Percentiles rank a stretch among this genome's conserved stretches.
Evolutionary conservation across 2,113 vertebrate species (phyloP).

Genomic region (Cephalopholis sonnerati): DNA sequence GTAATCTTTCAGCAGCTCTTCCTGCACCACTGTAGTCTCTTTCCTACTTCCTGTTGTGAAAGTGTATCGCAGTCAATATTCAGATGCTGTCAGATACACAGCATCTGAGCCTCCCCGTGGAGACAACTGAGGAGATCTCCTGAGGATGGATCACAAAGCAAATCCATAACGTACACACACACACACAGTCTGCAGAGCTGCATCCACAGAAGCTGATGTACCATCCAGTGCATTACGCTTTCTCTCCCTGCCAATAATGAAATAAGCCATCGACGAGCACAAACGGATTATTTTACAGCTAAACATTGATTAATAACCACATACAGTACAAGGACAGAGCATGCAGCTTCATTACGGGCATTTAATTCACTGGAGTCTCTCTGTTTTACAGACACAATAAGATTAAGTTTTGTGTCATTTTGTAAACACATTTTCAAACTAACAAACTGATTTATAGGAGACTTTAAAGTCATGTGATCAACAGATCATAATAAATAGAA

Average conservation of each 20-base stretch:
- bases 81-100: slow-evolving; percentile 38
- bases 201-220: slow-evolving; percentile 20
- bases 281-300: slow-evolving; percentile 18
- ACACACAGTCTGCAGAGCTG: slow-evolving; percentile 13
- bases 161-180: slow-evolving; percentile 44
- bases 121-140: slow-evolving; percentile 37
- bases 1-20: neutral
- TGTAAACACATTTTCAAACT: neutral
- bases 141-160: slow-evolving; percentile 50
- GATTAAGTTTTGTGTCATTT: neutral
- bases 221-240: neutral
- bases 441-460: neutral
- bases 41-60: slow-evolving; percentile 22
- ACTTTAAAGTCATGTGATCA: neutral
- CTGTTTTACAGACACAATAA: neutral
- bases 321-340: neutral
- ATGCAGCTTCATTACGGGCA: neutral
- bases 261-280: slow-evolving; percentile 6
- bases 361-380: neutral
- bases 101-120: slow-evolving; percentile 44
- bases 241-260: slow-evolving; percentile 14
- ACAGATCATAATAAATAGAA: neutral
- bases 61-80: slow-evolving; percentile 51
- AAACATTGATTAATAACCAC: slow-evolving; percentile 20
- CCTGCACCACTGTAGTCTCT: neutral